Conservation (phyloP, 2,113 vertebrate species). For the Gymnocephalus cernua region DNA sequence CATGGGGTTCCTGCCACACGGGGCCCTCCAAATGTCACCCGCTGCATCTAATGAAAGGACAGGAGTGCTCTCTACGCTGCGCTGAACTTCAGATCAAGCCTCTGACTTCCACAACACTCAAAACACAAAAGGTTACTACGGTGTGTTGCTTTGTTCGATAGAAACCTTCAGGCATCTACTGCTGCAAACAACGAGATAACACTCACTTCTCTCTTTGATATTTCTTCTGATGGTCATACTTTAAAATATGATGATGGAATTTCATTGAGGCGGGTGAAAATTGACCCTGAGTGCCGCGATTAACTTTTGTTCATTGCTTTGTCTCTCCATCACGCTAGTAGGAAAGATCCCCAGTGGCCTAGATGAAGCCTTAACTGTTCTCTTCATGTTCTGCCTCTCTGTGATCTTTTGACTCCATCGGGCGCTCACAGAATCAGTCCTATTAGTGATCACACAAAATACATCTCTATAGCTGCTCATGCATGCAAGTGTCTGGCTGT, state of each 20-base stretch:
- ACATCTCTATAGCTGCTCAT: not conserved
- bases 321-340: slow-evolving; percentile 10
- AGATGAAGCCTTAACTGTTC: slow-evolving; percentile 10
- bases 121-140: not conserved
- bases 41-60: slow-evolving; percentile 54
- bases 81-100: slow-evolving; percentile 55
- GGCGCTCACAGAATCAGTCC: not conserved
- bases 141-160: not conserved
- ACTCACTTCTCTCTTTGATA: not conserved
- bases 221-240: slow-evolving; percentile 3
- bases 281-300: slow-evolving; percentile 24
- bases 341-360: not conserved
- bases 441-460: not conserved
- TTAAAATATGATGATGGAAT: slow-evolving; percentile 34
- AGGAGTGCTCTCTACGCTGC: slow-evolving; percentile 26
- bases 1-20: slow-evolving; percentile 42
- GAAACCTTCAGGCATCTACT: slow-evolving; percentile 4
- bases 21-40: slow-evolving; percentile 66
- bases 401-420: slow-evolving; percentile 21
- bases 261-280: slow-evolving; percentile 16
- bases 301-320: not conserved
- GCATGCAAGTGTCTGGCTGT: not conserved
- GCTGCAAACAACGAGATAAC: not conserved
- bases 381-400: slow-evolving; percentile 27
- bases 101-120: slow-evolving; percentile 36